phyloP scores from a whole-genome alignment of 1,140 invertebrate genomes.

The Lucilia sericata region DNA sequence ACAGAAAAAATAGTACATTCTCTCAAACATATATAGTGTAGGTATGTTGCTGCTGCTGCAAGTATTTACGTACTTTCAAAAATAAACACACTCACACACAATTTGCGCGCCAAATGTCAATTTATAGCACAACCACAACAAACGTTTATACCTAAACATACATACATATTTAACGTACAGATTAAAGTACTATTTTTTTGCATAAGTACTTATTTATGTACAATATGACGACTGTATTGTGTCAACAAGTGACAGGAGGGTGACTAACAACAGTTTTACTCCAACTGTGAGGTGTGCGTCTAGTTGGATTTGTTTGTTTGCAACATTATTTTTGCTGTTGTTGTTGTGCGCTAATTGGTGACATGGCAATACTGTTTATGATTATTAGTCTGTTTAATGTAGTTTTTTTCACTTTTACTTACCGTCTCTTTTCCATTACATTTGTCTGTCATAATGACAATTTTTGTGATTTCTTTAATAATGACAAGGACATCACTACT shows the following conservation, averaged over 20 bases:
- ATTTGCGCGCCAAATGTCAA: conserved; percentile 15
- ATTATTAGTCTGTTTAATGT: neutral
- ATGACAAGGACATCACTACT: no score
- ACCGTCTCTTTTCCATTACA: neutral
- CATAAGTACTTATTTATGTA: neutral
- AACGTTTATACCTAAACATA: neutral
- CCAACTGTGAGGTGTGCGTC: no score
- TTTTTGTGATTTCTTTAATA: no score
- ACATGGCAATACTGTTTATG: conserved; percentile 2
- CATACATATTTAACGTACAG: neutral
- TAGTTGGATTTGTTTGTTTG: neutral
- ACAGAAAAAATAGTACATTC: neutral
- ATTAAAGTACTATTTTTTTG: neutral
- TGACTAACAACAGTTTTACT: conserved; percentile 21
- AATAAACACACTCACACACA: neutral
- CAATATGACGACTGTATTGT: neutral
- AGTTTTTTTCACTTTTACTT: neutral
- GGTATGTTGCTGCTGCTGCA: neutral
- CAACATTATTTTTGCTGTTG: neutral
- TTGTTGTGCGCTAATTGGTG: neutral
- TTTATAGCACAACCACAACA: neutral
- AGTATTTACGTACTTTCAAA: neutral
- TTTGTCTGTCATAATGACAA: neutral
- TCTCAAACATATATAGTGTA: neutral
- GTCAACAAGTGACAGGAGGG: conserved; percentile 20